Base-by-base conservation (phyloP, 1,140 invertebrate genomes). In the Bombus superbus region DNA sequence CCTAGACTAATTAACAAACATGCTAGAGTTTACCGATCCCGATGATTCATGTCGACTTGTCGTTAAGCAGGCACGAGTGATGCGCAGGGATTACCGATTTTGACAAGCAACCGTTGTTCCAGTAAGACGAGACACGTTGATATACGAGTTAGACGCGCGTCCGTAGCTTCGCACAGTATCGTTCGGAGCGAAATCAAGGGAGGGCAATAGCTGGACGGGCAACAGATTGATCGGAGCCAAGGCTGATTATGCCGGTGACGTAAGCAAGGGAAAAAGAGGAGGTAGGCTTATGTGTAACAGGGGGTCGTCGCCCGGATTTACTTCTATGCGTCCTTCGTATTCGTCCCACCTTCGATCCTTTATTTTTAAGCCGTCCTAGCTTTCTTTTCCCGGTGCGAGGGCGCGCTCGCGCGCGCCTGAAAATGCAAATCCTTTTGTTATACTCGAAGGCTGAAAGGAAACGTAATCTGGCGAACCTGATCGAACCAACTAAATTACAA, bases 211-310 rank as follows among this genome's bases (percentile, higher is more conserved):
- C 83, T 78, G 82, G 86, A 79, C 81, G 88, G 91, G 86, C 90
- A 86, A 80, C 86, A 89, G 92, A 92, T 92, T 92, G 91, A 92
- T 92, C 90, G 91, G 71, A 89, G 89, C 82, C 90, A 85, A 88
- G 89, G 86, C 85, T 91, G 89, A 90, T 92, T 90, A 92, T 91
- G 90, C 79, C 80, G 78, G 90, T 91, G 89, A 92, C 87, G 88
- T 74, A 87, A 88, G 83, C 79, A 79, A 44, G 69, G 72, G 86
- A 78, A 81, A 57, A 69, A 69, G 85, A 76, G 90, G 32, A 69
- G 86, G 76, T 62, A 72, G 86, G 85, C 88, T 90, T 89, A 91
- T 81, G 86, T 81, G 82, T 86, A 78, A 89, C 83, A 83, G 88
- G 82, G 32, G 92, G 89, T 90, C 90, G 86, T 86, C 81, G 91